These are phyloP conservation scores for Polydrusus tereticollis DNA, from an alignment of 2,888 invertebrate species.

Conservation along the genomic window DNA sequence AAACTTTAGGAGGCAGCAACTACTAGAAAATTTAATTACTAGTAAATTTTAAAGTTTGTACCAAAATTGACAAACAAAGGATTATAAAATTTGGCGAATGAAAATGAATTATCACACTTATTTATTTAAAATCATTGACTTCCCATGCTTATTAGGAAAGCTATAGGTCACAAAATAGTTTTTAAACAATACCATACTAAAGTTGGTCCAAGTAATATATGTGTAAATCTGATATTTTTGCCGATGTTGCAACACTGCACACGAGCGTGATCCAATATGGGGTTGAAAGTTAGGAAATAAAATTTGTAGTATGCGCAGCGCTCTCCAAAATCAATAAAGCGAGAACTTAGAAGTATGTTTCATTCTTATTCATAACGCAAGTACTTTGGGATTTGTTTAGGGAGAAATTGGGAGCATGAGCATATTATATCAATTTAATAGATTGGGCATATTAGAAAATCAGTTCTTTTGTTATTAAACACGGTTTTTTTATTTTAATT, in stretches of 20 bases:
- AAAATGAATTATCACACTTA: too few relatives aligned
- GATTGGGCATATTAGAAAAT: too few relatives aligned
- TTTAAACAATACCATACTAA: too few relatives aligned
- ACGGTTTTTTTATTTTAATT: too few relatives aligned
- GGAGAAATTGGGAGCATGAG: not conserved
- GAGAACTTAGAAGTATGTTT: conserved; percentile 43
- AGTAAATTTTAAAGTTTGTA: too few relatives aligned
- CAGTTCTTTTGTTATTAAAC: too few relatives aligned
- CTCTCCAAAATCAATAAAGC: conserved; percentile 49
- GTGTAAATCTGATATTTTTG: not conserved
- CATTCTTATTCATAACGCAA: conserved; percentile 48
- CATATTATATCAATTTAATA: too few relatives aligned
- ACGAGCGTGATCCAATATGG: conserved; percentile 42
- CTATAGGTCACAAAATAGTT: too few relatives aligned
- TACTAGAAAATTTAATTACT: not conserved
- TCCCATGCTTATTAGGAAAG: too few relatives aligned
- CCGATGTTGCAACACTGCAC: conserved; percentile 28
- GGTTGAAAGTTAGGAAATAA: conserved; percentile 50
- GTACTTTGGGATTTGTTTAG: conserved; percentile 32
- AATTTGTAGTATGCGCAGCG: conserved; percentile 51
- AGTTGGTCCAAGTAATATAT: not conserved
- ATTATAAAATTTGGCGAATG: too few relatives aligned
- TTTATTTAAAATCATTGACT: too few relatives aligned
- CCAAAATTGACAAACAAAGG: too few relatives aligned
- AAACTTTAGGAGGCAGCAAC: not conserved